Evolutionary conservation across 2,797 vertebrate genomes (phyloP).

Genomic region (Tapera naevia): DNA sequence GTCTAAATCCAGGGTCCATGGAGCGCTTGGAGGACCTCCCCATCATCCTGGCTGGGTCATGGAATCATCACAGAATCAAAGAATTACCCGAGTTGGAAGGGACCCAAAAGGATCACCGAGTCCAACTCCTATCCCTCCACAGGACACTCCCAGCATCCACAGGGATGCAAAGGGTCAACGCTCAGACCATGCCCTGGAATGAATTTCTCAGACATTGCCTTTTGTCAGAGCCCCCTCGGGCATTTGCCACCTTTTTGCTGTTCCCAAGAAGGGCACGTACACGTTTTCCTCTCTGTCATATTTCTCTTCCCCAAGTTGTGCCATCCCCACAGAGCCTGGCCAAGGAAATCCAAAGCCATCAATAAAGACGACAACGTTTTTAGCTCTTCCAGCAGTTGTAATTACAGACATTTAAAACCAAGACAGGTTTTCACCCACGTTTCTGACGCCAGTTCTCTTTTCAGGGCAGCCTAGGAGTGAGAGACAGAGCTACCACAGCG

Average conservation of each 20-base stretch:
- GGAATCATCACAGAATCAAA: no score
- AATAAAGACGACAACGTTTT: slow-evolving; percentile 2
- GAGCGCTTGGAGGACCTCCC: background rate
- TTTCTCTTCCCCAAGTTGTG: slow-evolving; percentile 21
- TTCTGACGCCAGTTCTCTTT: background rate
- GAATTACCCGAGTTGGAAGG: no score
- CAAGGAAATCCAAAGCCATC: slow-evolving; percentile 41
- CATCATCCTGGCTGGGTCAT: background rate
- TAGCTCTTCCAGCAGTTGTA: slow-evolving; percentile 23
- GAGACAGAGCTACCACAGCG: background rate
- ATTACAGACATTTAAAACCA: background rate
- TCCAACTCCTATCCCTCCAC: no score
- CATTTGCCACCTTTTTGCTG: background rate
- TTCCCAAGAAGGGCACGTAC: background rate
- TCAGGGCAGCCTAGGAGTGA: background rate
- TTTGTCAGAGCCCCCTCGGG: background rate
- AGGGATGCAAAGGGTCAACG: background rate
- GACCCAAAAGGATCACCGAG: no score
- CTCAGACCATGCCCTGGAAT: background rate
- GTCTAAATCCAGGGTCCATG: background rate
- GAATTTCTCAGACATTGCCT: background rate
- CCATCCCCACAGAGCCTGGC: background rate
- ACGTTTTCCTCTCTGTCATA: slow-evolving; percentile 27
- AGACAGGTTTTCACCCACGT: background rate
- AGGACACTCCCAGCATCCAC: no score